phyloP scores from a whole-genome alignment of 2,888 invertebrate genomes.

The Ctenicera cuprea region DNA sequence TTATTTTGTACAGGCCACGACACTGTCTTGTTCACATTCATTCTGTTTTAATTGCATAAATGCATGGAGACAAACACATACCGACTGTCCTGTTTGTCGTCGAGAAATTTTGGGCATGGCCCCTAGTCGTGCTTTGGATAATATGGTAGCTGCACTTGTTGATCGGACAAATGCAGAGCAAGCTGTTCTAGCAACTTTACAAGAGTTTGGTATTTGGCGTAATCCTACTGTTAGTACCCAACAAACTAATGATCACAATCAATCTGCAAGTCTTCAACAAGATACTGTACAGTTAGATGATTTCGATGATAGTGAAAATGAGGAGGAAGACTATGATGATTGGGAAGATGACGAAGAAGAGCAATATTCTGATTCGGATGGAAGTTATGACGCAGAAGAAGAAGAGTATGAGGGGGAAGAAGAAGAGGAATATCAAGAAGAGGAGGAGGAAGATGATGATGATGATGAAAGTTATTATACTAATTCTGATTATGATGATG shows the following conservation, averaged over 20 bases:
- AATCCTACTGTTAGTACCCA: too few relatives aligned
- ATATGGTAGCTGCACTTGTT: conserved; percentile 39
- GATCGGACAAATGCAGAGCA: neutral
- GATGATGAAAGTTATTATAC: neutral
- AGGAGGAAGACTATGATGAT: too few relatives aligned
- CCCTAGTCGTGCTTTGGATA: conserved; percentile 42
- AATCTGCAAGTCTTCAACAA: too few relatives aligned
- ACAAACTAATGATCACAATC: too few relatives aligned
- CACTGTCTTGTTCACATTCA: conserved; percentile 43
- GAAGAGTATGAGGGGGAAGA: too few relatives aligned
- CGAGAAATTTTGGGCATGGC: conserved; percentile 26
- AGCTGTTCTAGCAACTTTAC: neutral
- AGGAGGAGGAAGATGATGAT: neutral
- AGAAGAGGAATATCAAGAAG: neutral
- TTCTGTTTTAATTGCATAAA: conserved; percentile 40
- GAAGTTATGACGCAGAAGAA: too few relatives aligned
- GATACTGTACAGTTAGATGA: too few relatives aligned
- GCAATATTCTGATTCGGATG: too few relatives aligned
- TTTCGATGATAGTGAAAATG: too few relatives aligned
- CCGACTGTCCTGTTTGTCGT: conserved; percentile 43
- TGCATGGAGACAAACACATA: conserved; percentile 31
- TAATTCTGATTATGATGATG: neutral
- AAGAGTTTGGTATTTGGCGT: too few relatives aligned
- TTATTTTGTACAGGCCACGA: conserved; percentile 39
- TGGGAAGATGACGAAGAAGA: too few relatives aligned